These are phyloP conservation scores for Perognathus longimembris DNA, from an alignment of 2,113 vertebrate genomes.

Conservation along the genomic window DNA sequence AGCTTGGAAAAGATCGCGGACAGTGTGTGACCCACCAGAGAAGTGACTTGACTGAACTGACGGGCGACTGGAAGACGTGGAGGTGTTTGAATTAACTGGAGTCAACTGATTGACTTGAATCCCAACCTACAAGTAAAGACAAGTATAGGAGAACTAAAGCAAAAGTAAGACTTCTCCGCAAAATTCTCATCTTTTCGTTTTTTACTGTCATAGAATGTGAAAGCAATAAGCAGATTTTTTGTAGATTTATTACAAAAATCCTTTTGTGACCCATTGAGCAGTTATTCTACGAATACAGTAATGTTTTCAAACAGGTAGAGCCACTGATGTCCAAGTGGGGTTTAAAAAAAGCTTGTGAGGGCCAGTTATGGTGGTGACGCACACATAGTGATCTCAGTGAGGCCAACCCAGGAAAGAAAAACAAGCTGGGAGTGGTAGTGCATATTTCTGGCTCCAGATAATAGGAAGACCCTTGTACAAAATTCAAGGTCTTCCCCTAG, in stretches of 20 bases:
- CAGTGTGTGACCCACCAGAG: slow-evolving; percentile 87
- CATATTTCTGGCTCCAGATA: too few relatives aligned
- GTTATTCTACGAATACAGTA: background rate
- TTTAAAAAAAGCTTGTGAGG: background rate
- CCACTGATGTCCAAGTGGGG: background rate
- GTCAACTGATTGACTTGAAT: slow-evolving; percentile 95
- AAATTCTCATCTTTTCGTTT: slow-evolving; percentile 2
- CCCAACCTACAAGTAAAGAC: slow-evolving; percentile 88
- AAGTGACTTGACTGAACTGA: slow-evolving; percentile 79
- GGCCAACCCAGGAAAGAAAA: too few relatives aligned
- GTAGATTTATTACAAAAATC: background rate
- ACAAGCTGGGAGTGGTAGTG: too few relatives aligned
- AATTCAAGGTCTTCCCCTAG: too few relatives aligned
- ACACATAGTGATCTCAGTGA: too few relatives aligned
- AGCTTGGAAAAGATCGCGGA: slow-evolving; percentile 92
- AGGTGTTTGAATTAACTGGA: slow-evolving; percentile 82
- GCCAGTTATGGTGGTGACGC: too few relatives aligned
- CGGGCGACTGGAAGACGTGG: slow-evolving; percentile 71
- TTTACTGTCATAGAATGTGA: background rate
- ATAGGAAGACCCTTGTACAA: too few relatives aligned
- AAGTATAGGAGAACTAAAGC: slow-evolving; percentile 35
- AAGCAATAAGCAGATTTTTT: background rate
- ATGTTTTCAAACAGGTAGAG: background rate
- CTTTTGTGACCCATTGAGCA: background rate
- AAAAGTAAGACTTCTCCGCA: background rate